Conservation (phyloP, 2,888 invertebrate genomes). For the Ganaspis brasiliensis region DNA sequence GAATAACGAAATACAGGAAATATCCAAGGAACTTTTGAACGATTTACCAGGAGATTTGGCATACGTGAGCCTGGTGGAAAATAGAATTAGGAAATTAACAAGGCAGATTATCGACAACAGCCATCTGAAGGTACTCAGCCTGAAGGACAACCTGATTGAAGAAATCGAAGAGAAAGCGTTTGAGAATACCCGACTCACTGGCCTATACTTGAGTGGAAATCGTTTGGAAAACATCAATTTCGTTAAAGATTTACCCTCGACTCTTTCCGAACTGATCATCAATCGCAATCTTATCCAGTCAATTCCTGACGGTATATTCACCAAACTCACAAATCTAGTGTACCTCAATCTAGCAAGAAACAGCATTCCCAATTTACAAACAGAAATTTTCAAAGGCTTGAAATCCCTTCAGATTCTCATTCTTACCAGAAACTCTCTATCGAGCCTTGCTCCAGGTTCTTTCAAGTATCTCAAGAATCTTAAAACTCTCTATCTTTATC, state of each 20-base stretch:
- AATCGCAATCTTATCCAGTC: conserved; percentile 59
- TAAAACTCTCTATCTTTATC: conserved; percentile 56
- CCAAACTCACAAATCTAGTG: conserved; percentile 53
- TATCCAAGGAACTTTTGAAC: conserved; percentile 68
- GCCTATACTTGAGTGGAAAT: conserved; percentile 62
- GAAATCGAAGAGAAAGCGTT: conserved; percentile 77
- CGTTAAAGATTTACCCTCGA: conserved; percentile 62
- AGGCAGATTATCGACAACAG: conserved; percentile 66
- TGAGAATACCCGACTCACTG: conserved; percentile 71
- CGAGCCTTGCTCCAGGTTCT: conserved; percentile 50
- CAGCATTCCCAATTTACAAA: conserved; percentile 55
- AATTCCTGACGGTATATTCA: conserved; percentile 61
- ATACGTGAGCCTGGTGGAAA: conserved; percentile 61
- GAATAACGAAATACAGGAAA: conserved; percentile 65
- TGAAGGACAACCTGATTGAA: conserved; percentile 76
- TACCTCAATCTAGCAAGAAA: conserved; percentile 65
- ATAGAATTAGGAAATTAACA: conserved; percentile 62
- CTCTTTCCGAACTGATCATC: conserved; percentile 60
- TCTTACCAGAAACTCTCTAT: conserved; percentile 54
- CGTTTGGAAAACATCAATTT: conserved; percentile 63
- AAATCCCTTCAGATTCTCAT: conserved; percentile 54
- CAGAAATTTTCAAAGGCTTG: conserved; percentile 55
- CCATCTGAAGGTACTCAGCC: conserved; percentile 74
- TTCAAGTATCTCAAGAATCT: conserved; percentile 60
- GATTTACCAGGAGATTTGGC: conserved; percentile 65